Evolutionary conservation across 1,140 invertebrate genomes (phyloP), one percentile per base, ranked within the genome.

Genomic region (Aleiodes sp.): DNA sequence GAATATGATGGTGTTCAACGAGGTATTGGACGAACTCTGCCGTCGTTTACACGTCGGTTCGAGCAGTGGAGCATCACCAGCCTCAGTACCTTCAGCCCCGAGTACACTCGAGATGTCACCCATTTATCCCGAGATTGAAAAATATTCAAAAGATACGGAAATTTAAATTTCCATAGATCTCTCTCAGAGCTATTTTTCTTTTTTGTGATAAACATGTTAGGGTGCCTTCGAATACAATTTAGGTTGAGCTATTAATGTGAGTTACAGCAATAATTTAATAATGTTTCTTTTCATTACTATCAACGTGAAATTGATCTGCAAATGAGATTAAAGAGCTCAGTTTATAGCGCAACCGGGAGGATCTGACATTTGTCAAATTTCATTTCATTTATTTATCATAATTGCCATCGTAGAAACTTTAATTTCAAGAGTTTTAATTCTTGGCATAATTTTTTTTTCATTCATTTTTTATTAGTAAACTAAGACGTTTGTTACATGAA

Each of bases 41-140:
- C 88, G 89, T 72, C 87, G 89, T 57, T 82, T 93, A 24, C 92
- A 92, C 65, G 83, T 91, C 37, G 90, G 90, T 4, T 93, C 92
- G 57, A 91, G 92, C 79, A 89, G 90, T 68, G 87, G 87, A 29
- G 81, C 90, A n/a, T 93, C 93, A 10, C 94, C 93, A 0, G 92
- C 93, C 1, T 93, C 93, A 4, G 80, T 90, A 28, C 93, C 94
- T 0, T 94, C 93, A 1, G 94, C 93, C 4, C 94, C 94, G 0
- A 94, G 92, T 69, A 94, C 93, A 4, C 81, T 95, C 41, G 93
- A 94, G 86, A 93, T 94, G 91, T 91, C 91, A 29, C 93, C 92
- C 1, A 94, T 94, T 64, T 95, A 94, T 80, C 93, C 93, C 14
- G 89, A 92, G 79, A 91, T 92, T 70, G 89, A 92, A 74, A 91